These are phyloP conservation scores for Streblospio benedicti DNA, from an alignment of 1,140 invertebrate species.

Conservation along the genomic window DNA sequence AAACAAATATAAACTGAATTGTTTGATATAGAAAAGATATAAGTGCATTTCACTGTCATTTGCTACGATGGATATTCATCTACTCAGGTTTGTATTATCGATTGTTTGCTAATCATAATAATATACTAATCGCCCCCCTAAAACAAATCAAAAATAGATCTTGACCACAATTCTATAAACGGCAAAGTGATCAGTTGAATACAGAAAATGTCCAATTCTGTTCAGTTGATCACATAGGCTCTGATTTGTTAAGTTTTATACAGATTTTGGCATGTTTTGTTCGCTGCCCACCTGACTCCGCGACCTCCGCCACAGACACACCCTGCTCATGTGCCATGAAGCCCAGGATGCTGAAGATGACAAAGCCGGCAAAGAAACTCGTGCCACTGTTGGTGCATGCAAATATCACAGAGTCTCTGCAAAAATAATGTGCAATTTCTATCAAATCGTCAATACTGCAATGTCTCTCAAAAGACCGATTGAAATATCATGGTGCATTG, in stretches of 20 bases:
- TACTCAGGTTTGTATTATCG: neutral
- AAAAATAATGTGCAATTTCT: neutral
- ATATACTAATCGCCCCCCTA: too few species aligned
- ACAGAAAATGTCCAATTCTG: too few species aligned
- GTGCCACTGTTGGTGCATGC: slow-evolving; percentile 38
- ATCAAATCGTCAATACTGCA: too few species aligned
- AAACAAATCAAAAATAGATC: too few species aligned
- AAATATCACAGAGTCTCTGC: slow-evolving; percentile 36
- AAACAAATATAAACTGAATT: slow-evolving; percentile 24
- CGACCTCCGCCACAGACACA: slow-evolving; percentile 35
- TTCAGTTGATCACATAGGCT: too few species aligned
- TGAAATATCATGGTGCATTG: neutral
- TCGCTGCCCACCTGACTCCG: slow-evolving; percentile 40
- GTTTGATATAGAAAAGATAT: neutral
- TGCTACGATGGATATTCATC: neutral
- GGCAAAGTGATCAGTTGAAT: too few species aligned
- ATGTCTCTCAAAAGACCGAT: neutral
- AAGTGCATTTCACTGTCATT: neutral
- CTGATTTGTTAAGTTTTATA: too few species aligned
- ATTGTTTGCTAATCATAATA: too few species aligned
- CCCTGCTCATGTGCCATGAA: slow-evolving; percentile 41
- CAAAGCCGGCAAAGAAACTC: slow-evolving; percentile 40
- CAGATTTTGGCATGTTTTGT: too few species aligned
- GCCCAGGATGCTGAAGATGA: slow-evolving; percentile 44
- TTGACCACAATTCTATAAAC: too few species aligned